Evolutionary conservation across 37 sponge, comb jelly and placozoan genomes (phyloP).

Genomic region (Crambe crambe): DNA sequence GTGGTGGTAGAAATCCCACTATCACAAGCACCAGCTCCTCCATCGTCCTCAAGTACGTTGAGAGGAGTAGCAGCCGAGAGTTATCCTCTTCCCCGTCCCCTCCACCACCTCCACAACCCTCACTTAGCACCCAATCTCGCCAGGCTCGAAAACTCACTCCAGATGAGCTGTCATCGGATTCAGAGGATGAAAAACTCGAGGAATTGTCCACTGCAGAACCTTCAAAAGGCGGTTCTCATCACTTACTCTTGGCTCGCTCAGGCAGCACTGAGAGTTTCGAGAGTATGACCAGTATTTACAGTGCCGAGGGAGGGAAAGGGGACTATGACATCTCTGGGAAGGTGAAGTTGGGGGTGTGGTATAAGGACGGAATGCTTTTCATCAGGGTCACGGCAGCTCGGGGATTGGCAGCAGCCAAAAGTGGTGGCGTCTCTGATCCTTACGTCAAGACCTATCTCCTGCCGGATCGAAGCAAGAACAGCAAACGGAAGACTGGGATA

Average conservation of each 20-base stretch:
- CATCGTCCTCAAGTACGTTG: neutral
- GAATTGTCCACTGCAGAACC: neutral
- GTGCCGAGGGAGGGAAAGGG: constrained; percentile 59
- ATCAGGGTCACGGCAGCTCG: constrained; percentile 40
- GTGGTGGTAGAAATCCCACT: neutral
- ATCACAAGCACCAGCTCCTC: neutral
- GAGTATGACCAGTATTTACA: constrained; percentile 55
- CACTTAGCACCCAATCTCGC: no score
- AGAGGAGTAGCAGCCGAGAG: neutral
- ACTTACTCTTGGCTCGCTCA: neutral
- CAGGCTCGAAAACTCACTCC: neutral
- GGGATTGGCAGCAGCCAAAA: constrained; percentile 54
- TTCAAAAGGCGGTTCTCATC: no score
- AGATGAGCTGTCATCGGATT: neutral
- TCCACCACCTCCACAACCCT: neutral
- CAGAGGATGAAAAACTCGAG: neutral
- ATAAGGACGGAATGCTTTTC: constrained; percentile 38
- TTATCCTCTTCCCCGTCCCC: neutral
- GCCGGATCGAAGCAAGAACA: constrained; percentile 55
- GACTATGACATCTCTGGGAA: constrained; percentile 69
- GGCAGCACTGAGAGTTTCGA: neutral
- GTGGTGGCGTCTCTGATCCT: constrained; percentile 51
- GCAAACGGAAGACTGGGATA: constrained; percentile 65
- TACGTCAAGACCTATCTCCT: constrained; percentile 80
- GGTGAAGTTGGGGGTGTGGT: constrained; percentile 56